Base-by-base conservation (phyloP, 2,797 vertebrate species). In the Setipinna tenuifilis region DNA sequence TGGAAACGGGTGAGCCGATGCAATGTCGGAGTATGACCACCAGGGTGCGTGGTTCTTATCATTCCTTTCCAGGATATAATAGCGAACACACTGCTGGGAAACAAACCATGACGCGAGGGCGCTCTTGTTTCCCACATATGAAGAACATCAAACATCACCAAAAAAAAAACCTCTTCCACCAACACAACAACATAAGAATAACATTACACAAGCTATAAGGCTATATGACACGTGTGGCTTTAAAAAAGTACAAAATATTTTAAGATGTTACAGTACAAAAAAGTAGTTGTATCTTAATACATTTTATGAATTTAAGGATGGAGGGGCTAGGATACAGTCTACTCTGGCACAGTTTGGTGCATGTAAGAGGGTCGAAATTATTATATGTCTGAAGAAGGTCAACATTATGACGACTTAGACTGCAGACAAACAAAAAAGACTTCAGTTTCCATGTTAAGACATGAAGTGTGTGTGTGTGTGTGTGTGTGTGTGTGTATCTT, bases 241-340 rank as follows among this genome's bases (percentile, higher is more conserved):
- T 35, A 21, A 71, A 28, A 78, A 78, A 78, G 68, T 75, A 78
- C 17, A 44, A 78, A 35, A 19, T 17, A 75, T 75, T 35, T 75
- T 31, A 35, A 16, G 28, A 31, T 35, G 31, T 75, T 35, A 35
- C 35, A 78, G 71, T 21, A 78, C 35, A 78, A 78, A 75, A 75
- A 41, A 41, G 31, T 78, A 78, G 44, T 44, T 19, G 61, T 11
- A 78, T 41, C 9, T 44, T 59, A 78, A 44, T 44, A 21, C 71
- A 78, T 78, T 78, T 78, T 78, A 78, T 19, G 14, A 35, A 75
- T 75, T 75, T 75, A 35, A 71, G 65, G 3, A 35, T 71, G 28
- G 25, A 25, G 28, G 12, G 65, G 25, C 2, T 17, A 11, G 11
- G 31, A 14, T 35, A 31, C 50, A 54, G 50, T 54, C 2, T 54